A percentile compares a stretch with the other conserved stretches of the same genome.
Conservation (phyloP, 1,140 invertebrate species). For the Trichoplusia ni region DNA sequence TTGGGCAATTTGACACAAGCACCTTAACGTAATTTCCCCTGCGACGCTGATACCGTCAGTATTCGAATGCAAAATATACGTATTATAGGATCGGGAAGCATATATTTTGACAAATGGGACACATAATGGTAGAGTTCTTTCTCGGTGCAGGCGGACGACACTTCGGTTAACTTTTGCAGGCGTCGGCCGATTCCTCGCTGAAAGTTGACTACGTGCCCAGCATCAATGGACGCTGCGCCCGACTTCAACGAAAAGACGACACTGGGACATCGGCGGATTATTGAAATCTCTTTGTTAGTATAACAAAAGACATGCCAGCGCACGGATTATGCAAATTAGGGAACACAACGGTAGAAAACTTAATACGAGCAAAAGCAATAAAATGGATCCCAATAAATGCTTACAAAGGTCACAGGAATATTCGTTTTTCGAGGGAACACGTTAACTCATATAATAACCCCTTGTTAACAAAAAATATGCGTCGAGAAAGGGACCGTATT, state of each 20-base stretch:
- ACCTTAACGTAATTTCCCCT: constrained; percentile 31
- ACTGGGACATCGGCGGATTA: constrained; percentile 29
- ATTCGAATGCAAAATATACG: neutral
- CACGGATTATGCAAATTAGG: constrained; percentile 34
- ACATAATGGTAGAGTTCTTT: constrained; percentile 28
- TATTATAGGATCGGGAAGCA: neutral
- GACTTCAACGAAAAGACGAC: constrained; percentile 7
- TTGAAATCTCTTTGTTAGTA: constrained; percentile 40
- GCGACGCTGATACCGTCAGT: constrained; percentile 2
- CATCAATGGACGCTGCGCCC: neutral
- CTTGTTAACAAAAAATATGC: constrained; percentile 44
- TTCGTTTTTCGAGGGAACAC: constrained; percentile 38
- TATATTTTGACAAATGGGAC: constrained; percentile 20
- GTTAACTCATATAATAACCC: constrained; percentile 40
- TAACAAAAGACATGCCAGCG: constrained; percentile 32
- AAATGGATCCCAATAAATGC: constrained; percentile 30
- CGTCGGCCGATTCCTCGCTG: constrained; percentile 19
- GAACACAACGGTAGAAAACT: constrained; percentile 23
- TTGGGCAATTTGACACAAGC: constrained; percentile 13
- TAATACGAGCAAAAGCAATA: constrained; percentile 17
- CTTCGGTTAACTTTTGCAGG: constrained; percentile 29
- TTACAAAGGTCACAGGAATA: constrained; percentile 40
- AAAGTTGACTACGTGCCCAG: constrained; percentile 36
- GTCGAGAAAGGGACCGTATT: constrained; percentile 31
- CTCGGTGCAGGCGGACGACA: constrained; percentile 26